Percentiles rank a stretch among this genome's conserved stretches.
These are phyloP conservation scores for Donacobius atricapilla DNA, from an alignment of 2,113 vertebrate species.

Conservation along the genomic window DNA sequence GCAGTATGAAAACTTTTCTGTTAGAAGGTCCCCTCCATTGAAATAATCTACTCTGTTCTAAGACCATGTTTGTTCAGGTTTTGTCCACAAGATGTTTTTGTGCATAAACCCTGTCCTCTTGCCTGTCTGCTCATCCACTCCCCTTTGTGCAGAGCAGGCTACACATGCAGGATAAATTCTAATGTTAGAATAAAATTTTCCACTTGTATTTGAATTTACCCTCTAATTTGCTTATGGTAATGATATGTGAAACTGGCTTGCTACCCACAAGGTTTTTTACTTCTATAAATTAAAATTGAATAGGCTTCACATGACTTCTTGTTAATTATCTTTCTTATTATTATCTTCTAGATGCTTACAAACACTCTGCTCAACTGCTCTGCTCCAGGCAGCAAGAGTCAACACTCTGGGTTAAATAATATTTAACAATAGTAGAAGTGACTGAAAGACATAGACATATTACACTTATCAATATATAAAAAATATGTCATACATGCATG, in stretches of 20 bases:
- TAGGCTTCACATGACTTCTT: background rate
- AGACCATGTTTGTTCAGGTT: background rate
- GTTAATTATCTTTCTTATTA: background rate
- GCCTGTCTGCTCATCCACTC: background rate
- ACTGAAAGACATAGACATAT: background rate
- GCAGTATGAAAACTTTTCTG: background rate
- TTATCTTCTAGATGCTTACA: background rate
- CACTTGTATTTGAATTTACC: background rate
- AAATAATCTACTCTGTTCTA: background rate
- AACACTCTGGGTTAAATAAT: background rate
- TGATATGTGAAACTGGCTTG: background rate
- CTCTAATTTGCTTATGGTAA: background rate
- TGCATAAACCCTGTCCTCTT: background rate
- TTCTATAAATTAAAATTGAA: background rate
- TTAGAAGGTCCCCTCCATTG: background rate
- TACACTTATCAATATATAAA: background rate
- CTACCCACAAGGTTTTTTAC: background rate
- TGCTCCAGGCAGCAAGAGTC: fast-evolving
- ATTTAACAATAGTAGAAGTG: background rate
- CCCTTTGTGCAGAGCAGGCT: background rate
- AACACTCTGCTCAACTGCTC: background rate
- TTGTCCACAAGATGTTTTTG: background rate
- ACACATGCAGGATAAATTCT: background rate
- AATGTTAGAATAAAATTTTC: background rate
- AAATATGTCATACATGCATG: background rate